Evolutionary conservation across 1,140 invertebrate species (phyloP).

Genomic region (Tetranychus urticae): DNA sequence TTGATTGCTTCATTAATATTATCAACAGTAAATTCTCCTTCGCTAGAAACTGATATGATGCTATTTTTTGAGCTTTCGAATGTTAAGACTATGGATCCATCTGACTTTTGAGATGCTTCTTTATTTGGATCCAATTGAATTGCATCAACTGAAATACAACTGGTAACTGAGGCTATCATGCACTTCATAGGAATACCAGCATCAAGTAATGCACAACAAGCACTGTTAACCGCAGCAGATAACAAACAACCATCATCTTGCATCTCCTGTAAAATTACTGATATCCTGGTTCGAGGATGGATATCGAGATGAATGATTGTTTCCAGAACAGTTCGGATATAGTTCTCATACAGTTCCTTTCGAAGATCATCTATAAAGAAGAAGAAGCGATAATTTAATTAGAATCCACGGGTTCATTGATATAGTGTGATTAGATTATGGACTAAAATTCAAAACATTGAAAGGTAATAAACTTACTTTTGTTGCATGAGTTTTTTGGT

Average conservation of each 20-base stretch:
- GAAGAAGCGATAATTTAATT: no score
- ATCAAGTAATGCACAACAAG: constrained; percentile 4
- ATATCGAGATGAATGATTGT: constrained; percentile 36
- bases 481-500: constrained; percentile 21
- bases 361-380: constrained; percentile 28
- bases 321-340: constrained; percentile 49
- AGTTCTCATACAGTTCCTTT: constrained; percentile 42
- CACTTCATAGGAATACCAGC: constrained; percentile 5
- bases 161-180: not conserved
- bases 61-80: not conserved
- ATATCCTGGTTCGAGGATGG: constrained; percentile 50
- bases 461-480: not conserved
- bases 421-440: no score
- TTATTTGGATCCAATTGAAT: not conserved
- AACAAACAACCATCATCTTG: constrained; percentile 55
- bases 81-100: not conserved
- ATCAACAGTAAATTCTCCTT: not conserved
- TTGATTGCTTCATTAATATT: not conserved
- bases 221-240: constrained; percentile 1
- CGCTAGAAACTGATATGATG: not conserved
- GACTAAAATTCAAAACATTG: not conserved
- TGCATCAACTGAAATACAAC: not conserved
- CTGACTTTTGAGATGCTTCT: not conserved
- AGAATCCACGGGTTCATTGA: no score
- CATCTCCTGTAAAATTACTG: constrained; percentile 57